phyloP scores from a whole-genome alignment of 92 coral and sea anemone genomes.

The Montipora capitata region DNA sequence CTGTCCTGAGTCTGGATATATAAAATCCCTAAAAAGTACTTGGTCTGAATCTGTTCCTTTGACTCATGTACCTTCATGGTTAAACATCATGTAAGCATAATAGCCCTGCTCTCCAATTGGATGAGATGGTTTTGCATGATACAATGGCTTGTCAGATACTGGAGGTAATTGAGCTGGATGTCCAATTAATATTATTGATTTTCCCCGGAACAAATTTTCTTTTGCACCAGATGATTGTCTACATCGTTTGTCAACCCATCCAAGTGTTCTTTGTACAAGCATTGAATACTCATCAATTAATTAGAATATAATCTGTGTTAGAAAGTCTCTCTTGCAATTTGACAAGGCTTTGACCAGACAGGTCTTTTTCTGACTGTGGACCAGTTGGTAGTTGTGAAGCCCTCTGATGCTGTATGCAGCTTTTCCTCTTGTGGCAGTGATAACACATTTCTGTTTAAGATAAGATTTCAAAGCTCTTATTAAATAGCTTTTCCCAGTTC shows the following conservation, averaged over 20 bases:
- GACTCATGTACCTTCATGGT: conserved; percentile 59
- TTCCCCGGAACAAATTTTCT: conserved; percentile 66
- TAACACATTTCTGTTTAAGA: conserved; percentile 60
- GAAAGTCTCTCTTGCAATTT: conserved; percentile 48
- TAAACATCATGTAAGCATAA: conserved; percentile 64
- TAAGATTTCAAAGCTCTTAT: conserved; percentile 32
- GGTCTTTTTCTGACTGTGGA: conserved; percentile 33
- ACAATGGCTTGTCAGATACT: conserved; percentile 61
- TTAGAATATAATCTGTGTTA: conserved; percentile 26
- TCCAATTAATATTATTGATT: conserved; percentile 63
- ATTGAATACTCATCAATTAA: conserved; percentile 70
- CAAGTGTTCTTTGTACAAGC: conserved; percentile 72
- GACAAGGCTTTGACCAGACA: conserved; percentile 54
- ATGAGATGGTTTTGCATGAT: conserved; percentile 73
- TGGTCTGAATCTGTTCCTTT: conserved; percentile 64
- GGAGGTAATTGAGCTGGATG: conserved; percentile 67
- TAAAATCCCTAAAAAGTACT: conserved; percentile 49
- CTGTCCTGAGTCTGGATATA: too few relatives aligned
- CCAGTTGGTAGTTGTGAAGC: conserved; percentile 39
- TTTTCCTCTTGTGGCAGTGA: conserved; percentile 69
- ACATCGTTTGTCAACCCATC: conserved; percentile 69
- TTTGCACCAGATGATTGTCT: conserved; percentile 68
- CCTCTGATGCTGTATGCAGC: conserved; percentile 60
- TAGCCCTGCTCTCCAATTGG: conserved; percentile 58
- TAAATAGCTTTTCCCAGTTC: conserved; percentile 72